Base-by-base conservation (phyloP, 2,797 vertebrate genomes). In the Lepus townsendii region DNA sequence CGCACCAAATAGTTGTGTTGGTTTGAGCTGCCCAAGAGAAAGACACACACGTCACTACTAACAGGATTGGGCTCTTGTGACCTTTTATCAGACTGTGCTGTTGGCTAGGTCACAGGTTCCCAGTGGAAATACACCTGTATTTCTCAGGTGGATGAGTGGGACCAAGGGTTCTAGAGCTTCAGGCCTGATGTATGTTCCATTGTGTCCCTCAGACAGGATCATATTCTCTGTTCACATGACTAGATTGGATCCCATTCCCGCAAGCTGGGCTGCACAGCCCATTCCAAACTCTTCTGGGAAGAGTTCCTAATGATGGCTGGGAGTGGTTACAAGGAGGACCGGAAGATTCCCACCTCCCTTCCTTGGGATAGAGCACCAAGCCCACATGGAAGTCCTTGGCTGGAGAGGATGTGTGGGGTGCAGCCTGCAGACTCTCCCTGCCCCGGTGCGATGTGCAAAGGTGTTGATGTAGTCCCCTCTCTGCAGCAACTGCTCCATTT, bases 261-360 rank as follows among this genome's bases (percentile, higher is more conserved):
- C 73, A 38, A 19, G 71, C 32, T 57, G 24, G 78, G 22, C 60
- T 72, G 17, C 20, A 27, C 20, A 89, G 19, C 2, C 11, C 47
- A 78, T 22, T 0, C 42, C 60, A 24, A 63, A 54, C 17, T 89
- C 30, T 73, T 38, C 9, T 35, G 9, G 2, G 2, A 84, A 60
- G 73, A 47, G 11, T 32, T 0, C 94, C 95, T 0, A 83, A 96
- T 24, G 12, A 91, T 0, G 65, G 93, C 73, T 96, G 97, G 83
- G 97, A 98, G 7, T 97, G 77, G 96, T 22, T n/a, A 3, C 2
- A 32, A 66, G 30, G 47, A 65, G 57, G 38, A 91, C 7, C 22
- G 38, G n/a, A 17, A 54, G 38, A 42, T 86, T 86, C 24, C 27
- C 24, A 32, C 4, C 20, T 42, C 0, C 8, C 2, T 75, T 76